These are phyloP conservation scores for Entomyzon cyanotis DNA, from an alignment of 2,113 vertebrate species.

Conservation along the genomic window DNA sequence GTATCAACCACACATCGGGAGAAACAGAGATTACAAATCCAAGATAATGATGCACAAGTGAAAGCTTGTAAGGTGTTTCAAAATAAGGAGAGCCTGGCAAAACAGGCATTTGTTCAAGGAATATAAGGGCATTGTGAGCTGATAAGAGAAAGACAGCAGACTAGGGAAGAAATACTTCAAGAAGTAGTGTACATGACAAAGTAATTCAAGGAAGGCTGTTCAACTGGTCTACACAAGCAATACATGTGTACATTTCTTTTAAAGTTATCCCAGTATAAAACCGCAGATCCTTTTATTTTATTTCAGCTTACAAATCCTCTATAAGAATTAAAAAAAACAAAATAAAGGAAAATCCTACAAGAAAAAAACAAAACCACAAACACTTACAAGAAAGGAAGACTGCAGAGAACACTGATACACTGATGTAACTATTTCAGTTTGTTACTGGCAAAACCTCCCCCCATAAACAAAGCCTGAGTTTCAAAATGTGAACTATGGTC, in stretches of 20 bases:
- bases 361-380: not conserved
- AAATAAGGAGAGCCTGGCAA: slow-evolving; percentile 20
- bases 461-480: not conserved
- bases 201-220: not conserved
- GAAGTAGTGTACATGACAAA: not conserved
- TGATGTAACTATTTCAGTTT: not conserved
- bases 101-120: slow-evolving; percentile 33
- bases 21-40: slow-evolving; percentile 36
- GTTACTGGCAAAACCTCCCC: not conserved
- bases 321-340: not conserved
- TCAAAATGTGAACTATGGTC: slow-evolving; percentile 5
- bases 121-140: not conserved
- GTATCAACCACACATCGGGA: not conserved
- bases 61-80: slow-evolving; percentile 62
- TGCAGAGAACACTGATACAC: not conserved
- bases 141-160: not conserved
- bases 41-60: slow-evolving; percentile 43
- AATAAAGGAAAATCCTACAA: not conserved
- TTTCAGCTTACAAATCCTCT: not conserved
- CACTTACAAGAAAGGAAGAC: not conserved
- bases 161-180: slow-evolving; percentile 3
- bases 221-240: not conserved
- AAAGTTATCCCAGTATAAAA: not conserved
- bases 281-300: not conserved
- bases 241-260: not conserved